Percentiles rank a stretch among this genome's conserved stretches.
These are phyloP conservation scores for Trimorus sp. DNA, from an alignment of 2,888 invertebrate genomes.

Conservation along the genomic window DNA sequence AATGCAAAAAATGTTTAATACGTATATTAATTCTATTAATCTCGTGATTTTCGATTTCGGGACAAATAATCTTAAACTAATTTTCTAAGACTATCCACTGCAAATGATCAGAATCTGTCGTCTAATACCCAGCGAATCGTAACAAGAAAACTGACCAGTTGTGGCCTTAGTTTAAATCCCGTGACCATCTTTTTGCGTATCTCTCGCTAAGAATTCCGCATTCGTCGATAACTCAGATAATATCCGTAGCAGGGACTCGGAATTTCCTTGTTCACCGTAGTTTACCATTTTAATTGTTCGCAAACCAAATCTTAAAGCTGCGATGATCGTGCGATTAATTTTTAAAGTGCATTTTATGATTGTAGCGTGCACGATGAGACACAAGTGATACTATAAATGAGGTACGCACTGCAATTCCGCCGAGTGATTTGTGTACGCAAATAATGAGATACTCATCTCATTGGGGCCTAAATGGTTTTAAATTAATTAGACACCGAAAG, in stretches of 20 bases:
- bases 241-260: constrained; percentile 17
- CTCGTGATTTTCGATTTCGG: no score
- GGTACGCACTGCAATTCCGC: constrained; percentile 2
- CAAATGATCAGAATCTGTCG: constrained; percentile 2
- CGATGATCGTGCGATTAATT: neutral
- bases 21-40: no score
- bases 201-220: constrained; percentile 20
- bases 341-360: constrained; percentile 37
- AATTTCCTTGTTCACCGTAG: constrained; percentile 33
- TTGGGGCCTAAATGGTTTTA: constrained; percentile 1
- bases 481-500: neutral
- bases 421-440: constrained; percentile 21
- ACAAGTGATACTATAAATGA: constrained; percentile 43
- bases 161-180: constrained; percentile 29
- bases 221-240: constrained; percentile 14
- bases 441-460: constrained; percentile 5
- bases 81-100: no score
- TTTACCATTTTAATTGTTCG: constrained; percentile 46
- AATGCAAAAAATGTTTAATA: no score
- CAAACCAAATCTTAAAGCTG: constrained; percentile 24
- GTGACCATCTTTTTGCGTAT: constrained; percentile 20
- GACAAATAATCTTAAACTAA: no score
- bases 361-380: constrained; percentile 32
- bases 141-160: constrained; percentile 26
- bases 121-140: constrained; percentile 17